Base-by-base conservation (phyloP, 2,797 vertebrate genomes). In the Eulemur mongoz region DNA sequence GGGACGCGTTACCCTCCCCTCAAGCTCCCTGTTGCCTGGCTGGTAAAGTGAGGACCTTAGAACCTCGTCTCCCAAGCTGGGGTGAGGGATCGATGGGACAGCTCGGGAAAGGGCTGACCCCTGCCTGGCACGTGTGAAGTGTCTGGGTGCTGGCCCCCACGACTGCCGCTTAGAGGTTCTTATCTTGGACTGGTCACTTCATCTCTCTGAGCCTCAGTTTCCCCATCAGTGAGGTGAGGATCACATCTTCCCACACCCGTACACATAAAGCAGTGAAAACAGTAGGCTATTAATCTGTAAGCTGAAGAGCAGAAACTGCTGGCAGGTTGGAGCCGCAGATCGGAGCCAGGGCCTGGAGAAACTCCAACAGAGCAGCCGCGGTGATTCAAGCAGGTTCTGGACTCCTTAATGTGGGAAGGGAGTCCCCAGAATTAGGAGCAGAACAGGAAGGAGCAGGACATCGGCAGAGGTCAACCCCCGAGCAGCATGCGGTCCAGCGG, bases 101-200 rank as follows among this genome's bases (percentile, higher is more conserved):
- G 12, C 57, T 17, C 43, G 13, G 25, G 5, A 22, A 35, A 2
- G 10, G 20, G 11, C 27, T 75, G 52, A n/a, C 7, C 23, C 52
- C 27, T 2, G 2, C 17, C 35, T 9, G 2, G 20, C 43, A 13
- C 5, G 0, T 1, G 11, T 25, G 25, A 15, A 2, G 17, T 7
- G 40, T 32, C 32, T 43, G 12, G 7, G 18, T 72, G 32, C 45
- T 4, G 30, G 35, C 17, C 86, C 86, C 9, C 86, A 0, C 27
- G 4, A 7, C 32, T 9, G 18, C 30, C 92, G 35, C 15, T 30
- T 11, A 57, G 38, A 67, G 22, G 7, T 1, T 32, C 4, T 54
- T 11, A 2, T 30, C 23, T 25, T 32, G 9, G 7, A 78, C 22
- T 72, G 15, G 40, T 27, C 23, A 7, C 3, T 12, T 22, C 27